Conservation (phyloP, 2,888 invertebrate species). For the Mythimna loreyi region DNA sequence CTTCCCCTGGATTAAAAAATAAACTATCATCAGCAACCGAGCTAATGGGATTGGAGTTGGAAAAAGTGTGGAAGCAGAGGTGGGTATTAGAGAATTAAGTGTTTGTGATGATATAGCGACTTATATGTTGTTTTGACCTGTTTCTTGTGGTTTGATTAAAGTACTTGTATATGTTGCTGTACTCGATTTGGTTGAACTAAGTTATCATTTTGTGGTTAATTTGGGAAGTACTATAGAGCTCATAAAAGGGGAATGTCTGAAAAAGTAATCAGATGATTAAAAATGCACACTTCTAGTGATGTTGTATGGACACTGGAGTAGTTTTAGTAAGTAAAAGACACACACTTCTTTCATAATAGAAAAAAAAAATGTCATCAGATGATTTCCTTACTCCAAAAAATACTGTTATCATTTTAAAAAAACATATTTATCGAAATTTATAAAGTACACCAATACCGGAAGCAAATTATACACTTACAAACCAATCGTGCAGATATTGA, state of each 20-base stretch:
- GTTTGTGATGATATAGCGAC: neutral
- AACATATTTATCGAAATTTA: too few species aligned
- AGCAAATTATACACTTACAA: too few species aligned
- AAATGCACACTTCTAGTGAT: too few species aligned
- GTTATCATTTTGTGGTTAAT: neutral
- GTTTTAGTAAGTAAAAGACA: too few species aligned
- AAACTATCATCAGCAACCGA: constrained; percentile 51
- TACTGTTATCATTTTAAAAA: too few species aligned
- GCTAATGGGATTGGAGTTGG: constrained; percentile 54
- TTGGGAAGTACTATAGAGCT: neutral
- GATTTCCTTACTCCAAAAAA: too few species aligned
- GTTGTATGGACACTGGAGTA: too few species aligned
- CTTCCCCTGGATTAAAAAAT: constrained; percentile 70
- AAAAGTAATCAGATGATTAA: too few species aligned
- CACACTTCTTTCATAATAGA: too few species aligned
- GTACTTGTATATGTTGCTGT: rapidly evolving
- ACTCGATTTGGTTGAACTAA: neutral
- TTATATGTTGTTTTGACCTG: neutral
- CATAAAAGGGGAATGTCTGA: too few species aligned
- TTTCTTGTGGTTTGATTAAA: neutral
- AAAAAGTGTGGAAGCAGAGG: constrained; percentile 25
- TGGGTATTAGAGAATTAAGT: constrained; percentile 7
- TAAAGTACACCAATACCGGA: too few species aligned
- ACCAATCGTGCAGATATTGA: neutral
- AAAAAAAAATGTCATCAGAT: too few species aligned